These are phyloP conservation scores for Carassius auratus DNA, from an alignment of 2,113 vertebrate species.

Conservation along the genomic window DNA sequence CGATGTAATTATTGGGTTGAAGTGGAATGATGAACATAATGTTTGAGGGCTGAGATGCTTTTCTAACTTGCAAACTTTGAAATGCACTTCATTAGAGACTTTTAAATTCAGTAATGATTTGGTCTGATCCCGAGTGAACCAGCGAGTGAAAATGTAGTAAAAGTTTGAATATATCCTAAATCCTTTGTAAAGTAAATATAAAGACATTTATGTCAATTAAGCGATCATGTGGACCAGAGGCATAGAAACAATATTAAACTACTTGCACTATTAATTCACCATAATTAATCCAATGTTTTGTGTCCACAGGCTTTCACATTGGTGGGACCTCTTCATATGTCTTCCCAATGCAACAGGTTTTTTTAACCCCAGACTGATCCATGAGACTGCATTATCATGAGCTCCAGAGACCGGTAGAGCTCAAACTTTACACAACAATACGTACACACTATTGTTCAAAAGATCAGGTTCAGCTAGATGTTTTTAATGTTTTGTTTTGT, in stretches of 20 bases:
- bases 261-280: not conserved
- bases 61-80: not conserved
- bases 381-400: constrained; percentile 77
- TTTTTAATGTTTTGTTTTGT: not conserved
- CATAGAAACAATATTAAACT: not conserved
- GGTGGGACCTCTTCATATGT: constrained; percentile 74
- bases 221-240: not conserved
- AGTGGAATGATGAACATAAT: not conserved
- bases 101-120: not conserved
- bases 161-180: not conserved
- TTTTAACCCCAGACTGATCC: constrained; percentile 73
- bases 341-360: constrained; percentile 76
- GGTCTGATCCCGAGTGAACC: not conserved
- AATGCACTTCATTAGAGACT: not conserved
- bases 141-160: not conserved
- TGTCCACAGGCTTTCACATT: constrained; percentile 32
- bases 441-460: not conserved
- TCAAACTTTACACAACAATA: not conserved
- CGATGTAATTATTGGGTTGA: not conserved
- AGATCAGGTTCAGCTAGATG: not conserved
- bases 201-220: not conserved
- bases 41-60: not conserved
- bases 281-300: not conserved
- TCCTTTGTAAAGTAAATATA: not conserved
- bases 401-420: constrained; percentile 74